Evolutionary conservation across 2,113 vertebrate species (phyloP).

Genomic region (Ornithorhynchus anatinus): DNA sequence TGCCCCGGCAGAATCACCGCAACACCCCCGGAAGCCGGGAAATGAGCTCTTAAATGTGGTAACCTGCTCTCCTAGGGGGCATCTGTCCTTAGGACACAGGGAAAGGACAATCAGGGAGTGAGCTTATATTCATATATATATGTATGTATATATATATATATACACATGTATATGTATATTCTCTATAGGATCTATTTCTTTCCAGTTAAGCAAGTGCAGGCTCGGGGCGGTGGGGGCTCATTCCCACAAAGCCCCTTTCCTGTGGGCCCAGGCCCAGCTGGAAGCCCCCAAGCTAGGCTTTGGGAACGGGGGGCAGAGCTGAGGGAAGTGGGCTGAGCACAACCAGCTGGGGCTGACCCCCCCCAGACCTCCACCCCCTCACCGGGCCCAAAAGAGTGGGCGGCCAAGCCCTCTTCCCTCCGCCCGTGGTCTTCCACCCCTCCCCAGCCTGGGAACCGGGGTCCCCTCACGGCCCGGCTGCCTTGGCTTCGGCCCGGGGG

Average conservation of each 20-base stretch:
- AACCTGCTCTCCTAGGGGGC: neutral
- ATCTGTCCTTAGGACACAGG: neutral
- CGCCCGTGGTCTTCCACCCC: rapidly evolving
- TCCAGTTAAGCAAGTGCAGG: neutral
- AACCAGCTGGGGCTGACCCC: neutral
- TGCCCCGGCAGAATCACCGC: too few species aligned
- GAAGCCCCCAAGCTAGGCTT: too few species aligned
- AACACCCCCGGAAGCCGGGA: too few species aligned
- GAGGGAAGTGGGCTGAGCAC: neutral
- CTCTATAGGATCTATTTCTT: too few species aligned
- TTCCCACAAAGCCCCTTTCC: rapidly evolving
- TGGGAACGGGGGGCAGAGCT: too few species aligned
- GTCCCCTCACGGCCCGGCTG: too few species aligned
- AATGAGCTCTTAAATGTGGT: too few species aligned
- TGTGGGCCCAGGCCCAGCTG: neutral
- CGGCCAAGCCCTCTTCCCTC: neutral
- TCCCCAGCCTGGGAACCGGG: too few species aligned
- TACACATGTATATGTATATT: too few species aligned
- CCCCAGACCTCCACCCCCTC: neutral
- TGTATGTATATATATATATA: too few species aligned
- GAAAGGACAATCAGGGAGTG: rapidly evolving
- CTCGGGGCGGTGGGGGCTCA: rapidly evolving
- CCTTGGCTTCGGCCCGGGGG: too few species aligned
- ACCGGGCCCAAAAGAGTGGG: neutral
- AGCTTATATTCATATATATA: rapidly evolving